Percentiles rank a stretch among this genome's conserved stretches.
phyloP scores from a whole-genome alignment of 2,797 vertebrate genomes.

The Loris lydekkerianus region DNA sequence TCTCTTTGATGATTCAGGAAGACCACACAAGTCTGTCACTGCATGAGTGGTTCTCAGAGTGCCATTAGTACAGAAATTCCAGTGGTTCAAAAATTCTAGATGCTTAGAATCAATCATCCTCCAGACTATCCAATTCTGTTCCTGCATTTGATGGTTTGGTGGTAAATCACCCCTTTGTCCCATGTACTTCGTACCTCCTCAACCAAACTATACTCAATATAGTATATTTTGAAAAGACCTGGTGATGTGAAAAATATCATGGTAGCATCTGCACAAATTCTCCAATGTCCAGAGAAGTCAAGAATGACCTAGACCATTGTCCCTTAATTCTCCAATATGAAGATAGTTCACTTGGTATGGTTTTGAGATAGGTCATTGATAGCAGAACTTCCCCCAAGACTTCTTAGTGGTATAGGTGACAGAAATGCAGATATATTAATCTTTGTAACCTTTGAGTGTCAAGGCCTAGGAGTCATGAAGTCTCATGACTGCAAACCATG shows the following conservation, averaged over 20 bases:
- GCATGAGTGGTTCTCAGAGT: not conserved
- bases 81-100: not conserved
- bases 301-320: not conserved
- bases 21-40: not conserved
- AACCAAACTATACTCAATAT: not conserved
- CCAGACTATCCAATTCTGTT: not conserved
- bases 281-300: not conserved
- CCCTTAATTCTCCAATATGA: not conserved
- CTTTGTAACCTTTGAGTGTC: not conserved
- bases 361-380: not conserved
- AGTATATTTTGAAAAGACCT: not conserved
- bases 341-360: not conserved
- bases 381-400: not conserved
- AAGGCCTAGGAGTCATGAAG: not conserved
- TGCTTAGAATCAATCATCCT: not conserved
- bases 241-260: not conserved
- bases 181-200: not conserved
- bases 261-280: not conserved
- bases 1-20: not conserved
- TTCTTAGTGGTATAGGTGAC: not conserved
- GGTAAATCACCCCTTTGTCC: not conserved
- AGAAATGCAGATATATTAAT: not conserved
- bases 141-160: not conserved
- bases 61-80: conserved; percentile 23
- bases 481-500: not conserved